Conservation (phyloP, 2,888 invertebrate species). For the Phortica magna region DNA sequence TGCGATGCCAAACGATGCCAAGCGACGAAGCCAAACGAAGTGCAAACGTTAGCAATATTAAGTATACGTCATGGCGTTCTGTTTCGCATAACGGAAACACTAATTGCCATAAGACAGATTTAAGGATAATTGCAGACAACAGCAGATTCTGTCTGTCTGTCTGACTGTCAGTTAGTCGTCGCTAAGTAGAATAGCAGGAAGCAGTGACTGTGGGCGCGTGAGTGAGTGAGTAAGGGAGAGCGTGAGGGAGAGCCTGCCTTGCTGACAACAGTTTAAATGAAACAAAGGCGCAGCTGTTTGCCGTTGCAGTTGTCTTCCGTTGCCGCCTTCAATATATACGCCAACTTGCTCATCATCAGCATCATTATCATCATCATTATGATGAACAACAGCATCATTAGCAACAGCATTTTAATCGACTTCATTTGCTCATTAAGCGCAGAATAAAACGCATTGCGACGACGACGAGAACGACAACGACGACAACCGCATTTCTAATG, state of each 20-base stretch:
- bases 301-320: neutral
- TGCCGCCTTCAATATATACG: neutral
- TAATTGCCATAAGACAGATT: slow-evolving; percentile 24
- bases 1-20: neutral
- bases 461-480: slow-evolving; percentile 38
- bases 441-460: slow-evolving; percentile 53
- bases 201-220: neutral
- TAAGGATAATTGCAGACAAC: slow-evolving; percentile 15
- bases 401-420: slow-evolving; percentile 65
- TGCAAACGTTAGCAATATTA: neutral
- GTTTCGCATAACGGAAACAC: neutral
- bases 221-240: neutral
- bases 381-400: slow-evolving; percentile 10
- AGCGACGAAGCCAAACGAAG: too few species aligned
- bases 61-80: neutral
- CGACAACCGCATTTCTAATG: slow-evolving; percentile 55
- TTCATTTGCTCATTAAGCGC: slow-evolving; percentile 71
- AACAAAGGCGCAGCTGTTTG: neutral
- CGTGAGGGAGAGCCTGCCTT: neutral
- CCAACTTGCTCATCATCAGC: neutral
- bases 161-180: neutral
- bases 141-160: neutral
- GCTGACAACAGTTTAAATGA: neutral
- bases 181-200: neutral
- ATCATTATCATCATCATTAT: neutral